A percentile compares a stretch with the other conserved stretches of the same genome.
Conservation (phyloP, 2,113 vertebrate genomes). For the Dendrocopos noguchii region DNA sequence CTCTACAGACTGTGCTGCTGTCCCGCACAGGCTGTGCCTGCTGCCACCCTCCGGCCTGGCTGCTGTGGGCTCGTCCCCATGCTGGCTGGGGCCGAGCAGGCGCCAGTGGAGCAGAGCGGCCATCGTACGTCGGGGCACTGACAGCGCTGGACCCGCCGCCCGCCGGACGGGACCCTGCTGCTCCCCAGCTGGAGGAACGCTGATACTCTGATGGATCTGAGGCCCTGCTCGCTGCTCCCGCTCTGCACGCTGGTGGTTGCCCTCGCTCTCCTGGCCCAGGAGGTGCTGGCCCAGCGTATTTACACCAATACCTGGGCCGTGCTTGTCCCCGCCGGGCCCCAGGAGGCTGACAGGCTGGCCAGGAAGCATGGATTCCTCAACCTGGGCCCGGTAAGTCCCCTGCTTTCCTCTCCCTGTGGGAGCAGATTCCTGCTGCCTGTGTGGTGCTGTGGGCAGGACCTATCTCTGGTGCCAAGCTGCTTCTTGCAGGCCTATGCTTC, state of each 20-base stretch:
- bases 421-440: not conserved
- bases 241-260: conserved; percentile 83
- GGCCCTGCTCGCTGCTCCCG: conserved; percentile 67
- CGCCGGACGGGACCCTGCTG: not conserved
- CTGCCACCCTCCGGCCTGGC: accelerated
- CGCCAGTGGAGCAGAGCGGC: not conserved
- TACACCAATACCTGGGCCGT: conserved; percentile 97
- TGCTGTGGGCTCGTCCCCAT: not conserved
- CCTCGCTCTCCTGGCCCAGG: conserved; percentile 72
- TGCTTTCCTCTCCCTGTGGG: accelerated
- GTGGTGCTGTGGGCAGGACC: accelerated
- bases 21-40: not conserved
- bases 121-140: accelerated
- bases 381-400: conserved; percentile 84
- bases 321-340: conserved; percentile 81
- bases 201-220: conserved; percentile 77
- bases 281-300: conserved; percentile 75
- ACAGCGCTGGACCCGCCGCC: not conserved
- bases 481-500: not conserved
- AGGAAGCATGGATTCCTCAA: conserved; percentile 92
- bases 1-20: not conserved
- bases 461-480: not conserved
- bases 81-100: not conserved
- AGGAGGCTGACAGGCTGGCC: conserved; percentile 85
- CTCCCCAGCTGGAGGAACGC: conserved; percentile 21